Conservation (phyloP, 2,888 invertebrate species). For the Rutpela maculata region DNA sequence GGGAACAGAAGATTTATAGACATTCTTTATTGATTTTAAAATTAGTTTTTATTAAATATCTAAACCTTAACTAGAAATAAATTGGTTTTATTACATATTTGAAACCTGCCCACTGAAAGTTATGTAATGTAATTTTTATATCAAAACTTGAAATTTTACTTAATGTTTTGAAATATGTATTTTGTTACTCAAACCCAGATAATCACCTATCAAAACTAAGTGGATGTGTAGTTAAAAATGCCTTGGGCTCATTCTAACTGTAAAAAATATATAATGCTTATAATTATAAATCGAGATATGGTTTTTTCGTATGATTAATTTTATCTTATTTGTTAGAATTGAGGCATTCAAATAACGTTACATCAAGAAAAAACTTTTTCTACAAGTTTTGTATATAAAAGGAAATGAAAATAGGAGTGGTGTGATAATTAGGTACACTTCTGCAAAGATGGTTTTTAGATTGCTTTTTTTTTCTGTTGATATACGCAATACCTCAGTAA, state of each 20-base stretch:
- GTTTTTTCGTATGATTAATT: conserved; percentile 48
- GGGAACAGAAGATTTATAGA: conserved; percentile 47
- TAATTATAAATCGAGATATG: conserved; percentile 49
- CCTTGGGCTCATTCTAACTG: conserved; percentile 47
- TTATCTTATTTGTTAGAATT: conserved; percentile 47
- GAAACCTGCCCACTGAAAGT: neutral
- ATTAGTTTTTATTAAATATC: conserved; percentile 15
- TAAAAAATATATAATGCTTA: conserved; percentile 52
- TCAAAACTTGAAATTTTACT: conserved; percentile 12
- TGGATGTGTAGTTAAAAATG: conserved; percentile 32
- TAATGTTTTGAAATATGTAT: conserved; percentile 15
- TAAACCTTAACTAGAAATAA: neutral
- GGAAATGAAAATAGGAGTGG: conserved; percentile 36
- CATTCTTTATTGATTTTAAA: conserved; percentile 45
- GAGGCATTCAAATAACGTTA: conserved; percentile 43
- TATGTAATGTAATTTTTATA: conserved; percentile 19
- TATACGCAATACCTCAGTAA: conserved; percentile 36
- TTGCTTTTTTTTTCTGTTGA: conserved; percentile 32
- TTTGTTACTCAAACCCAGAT: conserved; percentile 23
- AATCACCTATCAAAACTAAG: conserved; percentile 40
- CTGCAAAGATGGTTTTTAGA: conserved; percentile 43
- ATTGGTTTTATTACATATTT: neutral
- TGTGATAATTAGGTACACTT: conserved; percentile 33
- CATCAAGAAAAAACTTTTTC: conserved; percentile 38
- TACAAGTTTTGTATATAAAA: conserved; percentile 22